These are phyloP conservation scores for Anguilla anguilla DNA, from an alignment of 2,797 vertebrate genomes.

Conservation along the genomic window DNA sequence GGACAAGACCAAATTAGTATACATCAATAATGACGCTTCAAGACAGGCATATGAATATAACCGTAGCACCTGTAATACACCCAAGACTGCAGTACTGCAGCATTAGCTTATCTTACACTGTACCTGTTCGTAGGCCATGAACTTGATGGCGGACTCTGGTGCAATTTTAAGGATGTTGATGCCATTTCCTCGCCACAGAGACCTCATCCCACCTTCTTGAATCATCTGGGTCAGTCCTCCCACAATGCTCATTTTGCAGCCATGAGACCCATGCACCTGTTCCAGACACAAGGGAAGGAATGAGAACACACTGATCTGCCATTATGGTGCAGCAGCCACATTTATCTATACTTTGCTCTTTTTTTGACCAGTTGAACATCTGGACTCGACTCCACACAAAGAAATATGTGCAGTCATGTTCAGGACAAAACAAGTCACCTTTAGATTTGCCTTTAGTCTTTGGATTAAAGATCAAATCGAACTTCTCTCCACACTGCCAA, in stretches of 20 bases:
- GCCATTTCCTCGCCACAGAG: constrained; percentile 91
- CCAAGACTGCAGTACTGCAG: background rate
- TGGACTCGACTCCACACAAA: background rate
- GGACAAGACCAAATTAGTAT: background rate
- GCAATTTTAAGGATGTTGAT: constrained; percentile 94
- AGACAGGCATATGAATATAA: background rate
- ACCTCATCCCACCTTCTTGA: constrained; percentile 84
- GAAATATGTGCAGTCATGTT: background rate
- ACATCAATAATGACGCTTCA: background rate
- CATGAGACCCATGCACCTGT: constrained; percentile 91
- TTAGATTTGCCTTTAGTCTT: background rate
- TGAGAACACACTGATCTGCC: background rate
- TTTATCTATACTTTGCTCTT: background rate
- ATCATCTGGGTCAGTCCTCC: constrained; percentile 91
- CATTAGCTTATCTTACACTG: no score
- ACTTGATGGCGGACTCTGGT: constrained; percentile 92
- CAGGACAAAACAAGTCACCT: background rate
- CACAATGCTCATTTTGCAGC: constrained; percentile 93
- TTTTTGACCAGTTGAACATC: background rate
- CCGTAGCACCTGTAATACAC: background rate
- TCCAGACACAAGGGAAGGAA: constrained; percentile 18
- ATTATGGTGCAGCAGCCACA: background rate
- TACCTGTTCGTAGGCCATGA: constrained; percentile 98
- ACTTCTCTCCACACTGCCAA: background rate
- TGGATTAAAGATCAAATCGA: background rate